Conservation (phyloP, 2,113 vertebrate genomes). For the human (Homo sapiens) region GRCh38 chr18:69038001-69038500, state of each 20-base stretch:
- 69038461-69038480: neutral
- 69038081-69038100: neutral
- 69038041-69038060: neutral
- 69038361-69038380: neutral
- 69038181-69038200: neutral
- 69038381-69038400: neutral
- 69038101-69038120: neutral
- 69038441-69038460: neutral
- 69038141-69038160: neutral
- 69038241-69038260: neutral
- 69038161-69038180: neutral
- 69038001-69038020: neutral
- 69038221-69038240: neutral
- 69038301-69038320: constrained; percentile 4
- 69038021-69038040: neutral
- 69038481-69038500: neutral
- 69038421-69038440: neutral
- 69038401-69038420: neutral
- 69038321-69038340: neutral
- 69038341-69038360: neutral
- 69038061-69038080: neutral
- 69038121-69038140: neutral
- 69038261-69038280: neutral
- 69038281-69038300: neutral
- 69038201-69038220: neutral